Percentiles rank a stretch among this genome's conserved stretches.
phyloP scores from a whole-genome alignment of 2,113 vertebrate genomes.

The Neoarius graeffei region DNA sequence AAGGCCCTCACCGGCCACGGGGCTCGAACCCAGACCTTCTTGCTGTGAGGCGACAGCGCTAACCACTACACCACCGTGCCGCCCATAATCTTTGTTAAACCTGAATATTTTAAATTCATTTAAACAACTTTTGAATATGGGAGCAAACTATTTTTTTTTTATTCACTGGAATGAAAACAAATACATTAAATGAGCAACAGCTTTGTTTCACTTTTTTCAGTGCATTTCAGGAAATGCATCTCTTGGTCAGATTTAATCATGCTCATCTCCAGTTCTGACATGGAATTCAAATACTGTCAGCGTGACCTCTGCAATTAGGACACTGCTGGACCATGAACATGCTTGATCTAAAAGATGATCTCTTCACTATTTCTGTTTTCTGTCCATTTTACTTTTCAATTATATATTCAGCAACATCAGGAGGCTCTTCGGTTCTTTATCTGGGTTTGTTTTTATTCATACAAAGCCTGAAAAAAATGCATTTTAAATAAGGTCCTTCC shows the following conservation, averaged over 20 bases:
- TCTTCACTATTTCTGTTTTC: neutral
- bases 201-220: too few relatives aligned
- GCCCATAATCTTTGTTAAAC: too few relatives aligned
- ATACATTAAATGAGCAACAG: too few relatives aligned
- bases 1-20: too few relatives aligned
- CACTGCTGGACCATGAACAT: neutral
- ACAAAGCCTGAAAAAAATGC: neutral
- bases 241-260: neutral
- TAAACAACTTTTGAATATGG: too few relatives aligned
- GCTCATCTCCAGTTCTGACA: neutral
- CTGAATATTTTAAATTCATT: too few relatives aligned
- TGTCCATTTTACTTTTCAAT: neutral
- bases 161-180: too few relatives aligned
- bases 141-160: too few relatives aligned
- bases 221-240: slow-evolving; percentile 1
- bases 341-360: neutral
- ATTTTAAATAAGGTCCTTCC: neutral
- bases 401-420: neutral
- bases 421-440: neutral
- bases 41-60: too few relatives aligned
- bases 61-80: too few relatives aligned
- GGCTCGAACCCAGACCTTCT: too few relatives aligned
- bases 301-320: neutral
- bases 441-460: neutral
- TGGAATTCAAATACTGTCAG: neutral